Base-by-base conservation (phyloP, 2,113 vertebrate genomes). In the Chaetodon auriga region DNA sequence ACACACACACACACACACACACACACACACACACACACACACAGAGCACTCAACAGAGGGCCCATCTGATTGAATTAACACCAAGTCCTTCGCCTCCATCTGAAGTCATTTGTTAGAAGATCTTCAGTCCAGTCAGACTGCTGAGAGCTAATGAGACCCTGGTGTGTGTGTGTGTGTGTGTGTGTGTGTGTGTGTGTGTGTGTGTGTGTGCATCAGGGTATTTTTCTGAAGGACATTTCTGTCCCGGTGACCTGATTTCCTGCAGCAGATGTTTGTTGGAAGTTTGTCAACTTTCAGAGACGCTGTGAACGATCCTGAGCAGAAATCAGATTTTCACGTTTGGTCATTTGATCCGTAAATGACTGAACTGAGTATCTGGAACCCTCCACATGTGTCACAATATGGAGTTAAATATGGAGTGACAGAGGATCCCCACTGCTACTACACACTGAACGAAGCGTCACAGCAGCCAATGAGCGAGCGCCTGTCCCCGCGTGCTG, bases 101-200 rank as follows among this genome's bases (percentile, higher is more conserved):
- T 84, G 72, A 85, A 90, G 82, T 89, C 51, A 73, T 86, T 84
- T 84, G 83, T 83, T 82, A 80, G 78, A 86, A 86, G 74, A 88
- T 75, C 75, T 80, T 66, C 64, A 69, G 87, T 86, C 65, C 61
- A 54, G 77, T 85, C 78, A 54, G 74, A 77, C 77, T 35, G 78
- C 51, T 3, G 49, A 4, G 65, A 81, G 81, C 78, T 86, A 83
- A 88, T 76, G 68, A 84, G 78, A 63, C 38, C 75, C 69, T 16
- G 55, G 23, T 45, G 45, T 30, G 57, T 61, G 45, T 74, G 68
- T 68, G 46, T 60, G 21, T 53, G 51, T n/a, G 0, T 65, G 11
- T 60, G 12, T 43, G 51, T 49, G 65, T 68, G 83, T 61, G 45
- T 74, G 68, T 68, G 46, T 60, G 21, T 53, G 51, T n/a, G 0